Percentiles rank a stretch among this genome's conserved stretches.
Evolutionary conservation across 2,888 invertebrate genomes (phyloP).

Genomic region (Drosophila koepferae): DNA sequence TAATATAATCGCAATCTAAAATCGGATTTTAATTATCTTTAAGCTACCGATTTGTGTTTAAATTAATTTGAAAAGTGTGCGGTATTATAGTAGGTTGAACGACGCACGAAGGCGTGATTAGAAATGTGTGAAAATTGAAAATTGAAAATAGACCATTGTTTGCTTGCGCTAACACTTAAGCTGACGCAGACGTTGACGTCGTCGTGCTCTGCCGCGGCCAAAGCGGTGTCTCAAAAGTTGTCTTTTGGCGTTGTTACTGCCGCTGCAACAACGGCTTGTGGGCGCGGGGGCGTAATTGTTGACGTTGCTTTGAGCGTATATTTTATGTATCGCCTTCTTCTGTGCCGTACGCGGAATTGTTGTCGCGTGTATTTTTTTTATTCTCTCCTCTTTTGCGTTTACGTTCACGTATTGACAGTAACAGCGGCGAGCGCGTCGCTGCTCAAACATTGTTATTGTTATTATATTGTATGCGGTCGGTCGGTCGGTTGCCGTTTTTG

Average conservation of each 20-base stretch:
- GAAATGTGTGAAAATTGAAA: slow-evolving; percentile 56
- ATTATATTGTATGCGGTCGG: slow-evolving; percentile 54
- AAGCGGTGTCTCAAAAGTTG: slow-evolving; percentile 55
- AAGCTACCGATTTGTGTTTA: slow-evolving; percentile 40
- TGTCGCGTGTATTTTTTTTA: slow-evolving; percentile 53
- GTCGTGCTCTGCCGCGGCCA: slow-evolving; percentile 29
- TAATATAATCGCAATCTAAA: slow-evolving; percentile 32
- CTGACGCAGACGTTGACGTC: slow-evolving; percentile 27
- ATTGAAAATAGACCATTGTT: slow-evolving; percentile 58
- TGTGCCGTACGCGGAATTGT: slow-evolving; percentile 54
- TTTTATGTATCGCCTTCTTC: slow-evolving; percentile 38
- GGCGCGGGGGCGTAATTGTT: slow-evolving; percentile 52
- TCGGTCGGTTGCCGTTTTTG: slow-evolving; percentile 33
- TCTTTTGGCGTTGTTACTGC: slow-evolving; percentile 40
- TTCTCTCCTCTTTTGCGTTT: slow-evolving; percentile 13
- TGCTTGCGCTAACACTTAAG: slow-evolving; percentile 32
- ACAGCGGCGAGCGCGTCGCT: slow-evolving; percentile 24
- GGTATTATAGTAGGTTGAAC: slow-evolving; percentile 20
- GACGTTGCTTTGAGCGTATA: slow-evolving; percentile 34
- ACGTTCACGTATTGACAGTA: slow-evolving; percentile 51
- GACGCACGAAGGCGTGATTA: slow-evolving; percentile 17
- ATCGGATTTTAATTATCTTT: slow-evolving; percentile 44
- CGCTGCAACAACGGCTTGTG: slow-evolving; percentile 20
- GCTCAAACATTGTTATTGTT: slow-evolving; percentile 68
- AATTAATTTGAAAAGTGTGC: slow-evolving; percentile 46